These are phyloP conservation scores for Gasterosteus aculeatus DNA, from an alignment of 2,113 vertebrate genomes.

Conservation along the genomic window DNA sequence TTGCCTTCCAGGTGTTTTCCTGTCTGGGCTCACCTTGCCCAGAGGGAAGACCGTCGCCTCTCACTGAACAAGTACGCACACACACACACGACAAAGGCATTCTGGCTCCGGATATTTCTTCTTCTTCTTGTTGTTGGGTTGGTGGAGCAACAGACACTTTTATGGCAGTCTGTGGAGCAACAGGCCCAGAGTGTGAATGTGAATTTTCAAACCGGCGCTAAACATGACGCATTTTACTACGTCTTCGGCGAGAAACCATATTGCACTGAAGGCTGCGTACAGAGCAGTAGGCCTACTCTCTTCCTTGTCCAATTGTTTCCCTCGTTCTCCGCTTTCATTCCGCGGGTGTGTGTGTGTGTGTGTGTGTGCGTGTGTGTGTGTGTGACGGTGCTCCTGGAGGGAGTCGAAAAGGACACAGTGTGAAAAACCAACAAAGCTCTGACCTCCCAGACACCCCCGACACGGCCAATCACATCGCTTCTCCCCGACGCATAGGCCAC, in stretches of 20 bases:
- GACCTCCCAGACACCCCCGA: slow-evolving; percentile 69
- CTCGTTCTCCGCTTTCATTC: slow-evolving; percentile 13
- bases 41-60: slow-evolving; percentile 48
- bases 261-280: slow-evolving; percentile 25
- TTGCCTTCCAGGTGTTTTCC: slow-evolving; percentile 70
- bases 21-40: slow-evolving; percentile 61
- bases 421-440: slow-evolving; percentile 67
- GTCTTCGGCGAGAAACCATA: slow-evolving; percentile 41
- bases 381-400: slow-evolving; percentile 56
- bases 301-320: slow-evolving; percentile 18
- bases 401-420: slow-evolving; percentile 68
- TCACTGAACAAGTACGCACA: slow-evolving; percentile 38
- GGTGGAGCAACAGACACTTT: slow-evolving; percentile 43
- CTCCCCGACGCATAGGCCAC: slow-evolving; percentile 27
- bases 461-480: slow-evolving; percentile 66
- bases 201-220: slow-evolving; percentile 48
- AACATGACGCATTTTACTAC: slow-evolving; percentile 53
- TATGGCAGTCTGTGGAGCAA: slow-evolving; percentile 36
- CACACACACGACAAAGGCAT: slow-evolving; percentile 52
- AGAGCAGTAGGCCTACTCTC: slow-evolving; percentile 5
- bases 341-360: slow-evolving; percentile 15
- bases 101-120: slow-evolving; percentile 35
- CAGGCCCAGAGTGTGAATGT: slow-evolving; percentile 30
- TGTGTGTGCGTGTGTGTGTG: slow-evolving; percentile 2
- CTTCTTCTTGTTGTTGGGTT: slow-evolving; percentile 55